A percentile compares a stretch with the other conserved stretches of the same genome.
Conservation (phyloP, 2,797 vertebrate species). For the Odontamblyopus lacepedii region DNA sequence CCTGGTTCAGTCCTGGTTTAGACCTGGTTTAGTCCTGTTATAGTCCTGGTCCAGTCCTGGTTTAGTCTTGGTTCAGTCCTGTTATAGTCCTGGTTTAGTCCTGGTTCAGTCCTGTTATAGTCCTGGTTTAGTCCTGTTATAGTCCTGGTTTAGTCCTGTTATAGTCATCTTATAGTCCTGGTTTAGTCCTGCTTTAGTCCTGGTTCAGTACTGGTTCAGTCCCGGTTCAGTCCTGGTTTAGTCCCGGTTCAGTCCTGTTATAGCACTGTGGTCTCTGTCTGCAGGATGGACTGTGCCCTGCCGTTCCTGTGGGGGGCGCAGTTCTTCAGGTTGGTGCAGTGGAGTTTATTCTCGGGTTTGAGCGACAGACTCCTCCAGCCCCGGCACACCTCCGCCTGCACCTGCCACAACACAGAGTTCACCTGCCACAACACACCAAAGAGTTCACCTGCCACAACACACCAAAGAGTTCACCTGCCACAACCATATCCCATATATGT, state of each 20-base stretch:
- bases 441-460: too few relatives aligned
- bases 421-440: too few relatives aligned
- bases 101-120: too few relatives aligned
- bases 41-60: neutral
- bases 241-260: constrained; percentile 59
- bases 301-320: constrained; percentile 74
- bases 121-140: too few relatives aligned
- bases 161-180: too few relatives aligned
- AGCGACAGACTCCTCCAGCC: constrained; percentile 84
- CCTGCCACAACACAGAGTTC: constrained; percentile 66
- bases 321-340: constrained; percentile 77
- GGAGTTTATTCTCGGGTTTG: constrained; percentile 76
- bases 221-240: too few relatives aligned
- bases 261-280: constrained; percentile 89
- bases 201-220: neutral
- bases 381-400: constrained; percentile 88
- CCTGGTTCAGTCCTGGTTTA: too few relatives aligned
- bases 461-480: too few relatives aligned
- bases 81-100: too few relatives aligned
- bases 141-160: too few relatives aligned
- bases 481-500: too few relatives aligned
- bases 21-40: neutral
- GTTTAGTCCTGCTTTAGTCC: neutral
- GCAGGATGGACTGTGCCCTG: constrained; percentile 87
- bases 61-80: too few relatives aligned